Conservation (phyloP, 2,113 vertebrate genomes). For the Corythoichthys intestinalis region DNA sequence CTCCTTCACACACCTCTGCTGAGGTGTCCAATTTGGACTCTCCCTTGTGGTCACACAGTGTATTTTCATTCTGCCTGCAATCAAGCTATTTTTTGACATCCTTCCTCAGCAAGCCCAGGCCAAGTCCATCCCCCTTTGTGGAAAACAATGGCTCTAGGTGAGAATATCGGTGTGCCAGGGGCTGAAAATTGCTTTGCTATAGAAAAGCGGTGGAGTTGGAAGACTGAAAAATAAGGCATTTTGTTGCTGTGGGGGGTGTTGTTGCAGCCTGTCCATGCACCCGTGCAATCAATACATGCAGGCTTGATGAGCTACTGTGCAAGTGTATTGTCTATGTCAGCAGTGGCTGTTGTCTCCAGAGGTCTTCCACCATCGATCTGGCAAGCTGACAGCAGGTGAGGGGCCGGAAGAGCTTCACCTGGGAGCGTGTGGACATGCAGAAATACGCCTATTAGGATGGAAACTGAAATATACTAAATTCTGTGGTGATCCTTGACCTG, state of each 20-base stretch:
- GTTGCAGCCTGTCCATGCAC: conserved; percentile 47
- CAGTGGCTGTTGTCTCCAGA: conserved; percentile 42
- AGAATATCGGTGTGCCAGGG: conserved; percentile 17
- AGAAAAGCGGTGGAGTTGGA: conserved; percentile 1
- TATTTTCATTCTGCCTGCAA: conserved; percentile 55
- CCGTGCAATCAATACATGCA: conserved; percentile 47
- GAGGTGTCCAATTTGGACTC: conserved; percentile 73
- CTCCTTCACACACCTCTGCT: conserved; percentile 73
- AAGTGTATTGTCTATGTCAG: conserved; percentile 52
- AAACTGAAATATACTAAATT: background rate
- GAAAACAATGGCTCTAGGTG: conserved; percentile 20
- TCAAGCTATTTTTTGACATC: conserved; percentile 52
- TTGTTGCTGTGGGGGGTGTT: conserved; percentile 10
- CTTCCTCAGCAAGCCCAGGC: conserved; percentile 43
- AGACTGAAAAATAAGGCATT: conserved; percentile 9
- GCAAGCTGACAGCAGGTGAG: conserved; percentile 22
- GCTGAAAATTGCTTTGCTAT: conserved; percentile 33
- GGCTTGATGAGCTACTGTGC: conserved; percentile 51
- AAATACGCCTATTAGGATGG: background rate
- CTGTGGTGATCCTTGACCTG: background rate
- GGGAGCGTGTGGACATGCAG: background rate
- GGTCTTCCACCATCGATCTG: conserved; percentile 42
- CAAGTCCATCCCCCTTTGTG: conserved; percentile 23
- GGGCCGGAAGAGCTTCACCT: conserved; percentile 23
- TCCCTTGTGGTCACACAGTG: conserved; percentile 60